Percentiles rank a stretch among this genome's conserved stretches.
Conservation (phyloP, 2,888 invertebrate species). For the Autographa pulchrina region DNA sequence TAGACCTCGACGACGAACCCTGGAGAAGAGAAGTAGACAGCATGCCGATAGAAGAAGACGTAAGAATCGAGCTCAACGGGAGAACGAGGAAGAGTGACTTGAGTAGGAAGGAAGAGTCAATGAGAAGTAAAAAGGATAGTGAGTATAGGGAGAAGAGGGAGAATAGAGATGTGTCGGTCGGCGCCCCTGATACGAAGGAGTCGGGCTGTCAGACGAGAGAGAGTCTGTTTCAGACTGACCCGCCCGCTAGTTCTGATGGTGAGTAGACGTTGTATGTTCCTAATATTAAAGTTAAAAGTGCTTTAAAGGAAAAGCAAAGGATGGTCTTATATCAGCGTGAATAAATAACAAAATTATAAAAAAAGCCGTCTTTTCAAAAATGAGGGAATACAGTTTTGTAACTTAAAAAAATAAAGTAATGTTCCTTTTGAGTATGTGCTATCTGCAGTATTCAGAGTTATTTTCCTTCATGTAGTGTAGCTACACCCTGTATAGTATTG, state of each 20-base stretch:
- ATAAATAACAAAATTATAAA: no score
- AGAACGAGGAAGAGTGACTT: conserved; percentile 76
- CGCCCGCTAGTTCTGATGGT: conserved; percentile 84
- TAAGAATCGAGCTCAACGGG: conserved; percentile 79
- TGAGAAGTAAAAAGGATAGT: conserved; percentile 74
- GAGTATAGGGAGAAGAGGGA: conserved; percentile 73
- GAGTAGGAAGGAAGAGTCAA: conserved; percentile 80
- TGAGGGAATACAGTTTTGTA: no score
- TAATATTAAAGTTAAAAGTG: no score
- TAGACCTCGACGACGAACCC: conserved; percentile 79
- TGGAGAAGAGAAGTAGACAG: conserved; percentile 78
- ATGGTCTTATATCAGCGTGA: no score
- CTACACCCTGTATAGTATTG: no score
- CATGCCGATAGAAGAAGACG: conserved; percentile 71
- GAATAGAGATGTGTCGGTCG: conserved; percentile 83
- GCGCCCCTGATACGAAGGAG: conserved; percentile 85
- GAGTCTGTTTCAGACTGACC: conserved; percentile 90
- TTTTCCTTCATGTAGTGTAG: no score
- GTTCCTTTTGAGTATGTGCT: no score
- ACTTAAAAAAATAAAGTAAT: no score
- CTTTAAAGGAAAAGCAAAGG: no score
- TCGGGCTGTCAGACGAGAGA: conserved; percentile 94
- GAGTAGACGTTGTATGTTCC: conserved; percentile 47
- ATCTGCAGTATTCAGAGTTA: no score
- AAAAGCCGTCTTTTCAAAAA: no score